Evolutionary conservation across 1,140 invertebrate genomes (phyloP).

Genomic region (Halictus rubicundus): DNA sequence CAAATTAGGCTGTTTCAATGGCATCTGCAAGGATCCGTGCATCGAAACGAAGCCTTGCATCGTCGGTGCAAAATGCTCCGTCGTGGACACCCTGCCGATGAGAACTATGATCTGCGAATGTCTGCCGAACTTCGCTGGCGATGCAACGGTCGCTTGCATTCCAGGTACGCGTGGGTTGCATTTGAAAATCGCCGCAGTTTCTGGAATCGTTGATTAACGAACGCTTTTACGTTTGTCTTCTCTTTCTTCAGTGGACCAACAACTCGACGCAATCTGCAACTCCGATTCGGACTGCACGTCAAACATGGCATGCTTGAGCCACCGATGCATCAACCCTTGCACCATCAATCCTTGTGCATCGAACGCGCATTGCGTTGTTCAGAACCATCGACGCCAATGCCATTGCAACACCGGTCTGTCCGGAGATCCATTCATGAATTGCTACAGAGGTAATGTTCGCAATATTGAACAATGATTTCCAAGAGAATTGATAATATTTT

Average conservation of each 20-base stretch:
- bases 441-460: slow-evolving; percentile 82
- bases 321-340: slow-evolving; percentile 90
- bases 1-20: slow-evolving; percentile 90
- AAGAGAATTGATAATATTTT: not conserved
- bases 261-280: slow-evolving; percentile 84
- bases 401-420: slow-evolving; percentile 87
- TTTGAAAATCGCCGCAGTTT: not conserved
- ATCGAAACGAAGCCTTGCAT: slow-evolving; percentile 89
- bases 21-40: slow-evolving; percentile 92
- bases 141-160: slow-evolving; percentile 90
- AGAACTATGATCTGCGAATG: slow-evolving; percentile 94
- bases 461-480: too few species aligned
- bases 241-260: slow-evolving; percentile 69
- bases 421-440: slow-evolving; percentile 91
- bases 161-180: slow-evolving; percentile 82
- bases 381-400: slow-evolving; percentile 89
- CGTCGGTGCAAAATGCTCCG: slow-evolving; percentile 88
- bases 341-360: slow-evolving; percentile 88
- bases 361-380: slow-evolving; percentile 89
- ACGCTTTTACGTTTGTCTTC: not conserved
- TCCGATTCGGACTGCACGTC: slow-evolving; percentile 85
- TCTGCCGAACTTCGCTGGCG: slow-evolving; percentile 89
- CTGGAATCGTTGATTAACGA: not conserved
- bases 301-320: slow-evolving; percentile 87
- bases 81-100: slow-evolving; percentile 91